These are phyloP conservation scores for Pterocles burchelli DNA, from an alignment of 2,113 vertebrate genomes.

Conservation along the genomic window DNA sequence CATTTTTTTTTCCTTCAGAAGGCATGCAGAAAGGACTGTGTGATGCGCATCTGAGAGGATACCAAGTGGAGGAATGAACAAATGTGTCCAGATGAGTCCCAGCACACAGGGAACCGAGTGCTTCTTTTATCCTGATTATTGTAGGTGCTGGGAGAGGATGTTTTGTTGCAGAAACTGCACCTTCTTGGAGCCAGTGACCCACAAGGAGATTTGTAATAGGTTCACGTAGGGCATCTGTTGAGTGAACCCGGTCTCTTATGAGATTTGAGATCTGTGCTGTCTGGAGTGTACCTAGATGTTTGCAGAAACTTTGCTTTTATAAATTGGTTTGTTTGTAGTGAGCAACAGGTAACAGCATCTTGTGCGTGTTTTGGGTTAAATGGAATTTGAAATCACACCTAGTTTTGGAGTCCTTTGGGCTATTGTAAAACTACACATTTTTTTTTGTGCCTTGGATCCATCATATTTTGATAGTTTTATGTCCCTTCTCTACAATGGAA, in stretches of 20 bases:
- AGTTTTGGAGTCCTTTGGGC: background rate
- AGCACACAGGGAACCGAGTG: fast-evolving
- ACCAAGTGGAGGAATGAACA: background rate
- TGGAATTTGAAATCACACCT: background rate
- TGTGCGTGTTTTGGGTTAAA: background rate
- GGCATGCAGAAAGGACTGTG: background rate
- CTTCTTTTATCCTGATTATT: background rate
- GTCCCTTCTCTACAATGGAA: background rate
- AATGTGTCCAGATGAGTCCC: background rate
- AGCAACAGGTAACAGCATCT: background rate
- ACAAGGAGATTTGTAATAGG: background rate
- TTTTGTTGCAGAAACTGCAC: background rate
- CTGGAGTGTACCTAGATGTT: fast-evolving
- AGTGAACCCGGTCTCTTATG: background rate
- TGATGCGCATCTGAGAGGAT: background rate
- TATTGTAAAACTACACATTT: background rate
- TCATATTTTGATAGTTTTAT: background rate
- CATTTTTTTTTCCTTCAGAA: background rate
- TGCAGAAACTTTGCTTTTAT: background rate
- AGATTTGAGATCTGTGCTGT: background rate
- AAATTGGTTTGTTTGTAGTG: background rate
- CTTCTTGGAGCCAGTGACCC: background rate
- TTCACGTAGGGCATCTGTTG: fast-evolving
- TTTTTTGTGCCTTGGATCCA: background rate
- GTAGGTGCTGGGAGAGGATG: fast-evolving